Percentiles rank a stretch among this genome's conserved stretches.
phyloP scores from a whole-genome alignment of 2,797 vertebrate genomes.

The Manis javanica region DNA sequence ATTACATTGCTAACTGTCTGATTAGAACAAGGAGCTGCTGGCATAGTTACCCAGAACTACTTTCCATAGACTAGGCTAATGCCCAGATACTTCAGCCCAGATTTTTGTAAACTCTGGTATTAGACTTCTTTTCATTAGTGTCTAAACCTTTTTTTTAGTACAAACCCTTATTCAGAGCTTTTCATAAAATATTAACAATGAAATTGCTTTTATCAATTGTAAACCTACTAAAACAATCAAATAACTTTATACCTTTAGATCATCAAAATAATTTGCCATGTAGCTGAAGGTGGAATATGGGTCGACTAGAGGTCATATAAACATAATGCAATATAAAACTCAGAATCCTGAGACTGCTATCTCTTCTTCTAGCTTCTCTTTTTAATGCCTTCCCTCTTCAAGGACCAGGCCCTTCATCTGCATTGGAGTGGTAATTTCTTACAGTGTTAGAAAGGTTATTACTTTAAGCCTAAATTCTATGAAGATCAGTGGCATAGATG shows the following conservation, averaged over 20 bases:
- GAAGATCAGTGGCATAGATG: neutral
- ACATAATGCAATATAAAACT: neutral
- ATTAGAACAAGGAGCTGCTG: neutral
- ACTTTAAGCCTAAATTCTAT: neutral
- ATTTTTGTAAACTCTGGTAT: constrained; percentile 74
- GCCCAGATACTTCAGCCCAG: constrained; percentile 49
- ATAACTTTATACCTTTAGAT: constrained; percentile 28
- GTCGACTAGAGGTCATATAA: neutral
- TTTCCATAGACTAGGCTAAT: constrained; percentile 57
- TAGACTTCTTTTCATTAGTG: constrained; percentile 66
- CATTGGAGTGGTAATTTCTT: neutral
- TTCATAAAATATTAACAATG: neutral
- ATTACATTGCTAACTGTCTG: neutral
- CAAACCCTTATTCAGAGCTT: constrained; percentile 16
- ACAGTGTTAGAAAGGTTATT: neutral
- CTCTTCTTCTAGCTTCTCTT: neutral
- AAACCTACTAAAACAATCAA: constrained; percentile 9
- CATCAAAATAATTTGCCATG: constrained; percentile 17
- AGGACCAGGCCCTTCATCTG: neutral
- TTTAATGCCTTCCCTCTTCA: neutral
- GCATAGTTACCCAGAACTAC: constrained; percentile 56
- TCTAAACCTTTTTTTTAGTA: constrained; percentile 58
- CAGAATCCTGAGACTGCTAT: neutral
- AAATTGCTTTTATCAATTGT: neutral
- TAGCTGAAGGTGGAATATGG: neutral